Evolutionary conservation across 2,113 vertebrate genomes (phyloP).

Genomic region (Bufo gargarizans): DNA sequence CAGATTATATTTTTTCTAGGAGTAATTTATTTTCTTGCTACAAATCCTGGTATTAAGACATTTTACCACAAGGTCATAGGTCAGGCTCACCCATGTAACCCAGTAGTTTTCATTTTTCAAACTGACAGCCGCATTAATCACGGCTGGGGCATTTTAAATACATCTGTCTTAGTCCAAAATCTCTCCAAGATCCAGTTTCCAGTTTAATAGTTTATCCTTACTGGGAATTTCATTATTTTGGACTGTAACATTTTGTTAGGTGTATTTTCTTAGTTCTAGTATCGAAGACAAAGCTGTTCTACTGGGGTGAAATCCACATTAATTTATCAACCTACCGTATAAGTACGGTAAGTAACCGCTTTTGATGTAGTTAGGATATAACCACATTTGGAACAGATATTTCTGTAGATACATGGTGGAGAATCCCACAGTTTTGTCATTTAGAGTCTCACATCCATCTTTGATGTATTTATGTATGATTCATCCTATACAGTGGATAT

Average conservation of each 20-base stretch:
- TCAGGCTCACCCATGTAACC: constrained; percentile 42
- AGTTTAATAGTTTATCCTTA: not conserved
- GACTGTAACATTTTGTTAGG: no score
- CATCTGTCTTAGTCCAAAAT: constrained; percentile 36
- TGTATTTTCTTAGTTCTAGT: no score
- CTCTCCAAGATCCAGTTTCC: constrained; percentile 1
- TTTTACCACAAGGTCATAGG: constrained; percentile 46
- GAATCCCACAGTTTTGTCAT: no score
- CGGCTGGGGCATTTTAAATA: constrained; percentile 20
- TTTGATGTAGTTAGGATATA: no score
- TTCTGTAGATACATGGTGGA: no score
- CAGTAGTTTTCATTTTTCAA: constrained; percentile 43
- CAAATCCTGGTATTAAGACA: constrained; percentile 19
- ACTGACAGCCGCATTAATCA: constrained; percentile 54
- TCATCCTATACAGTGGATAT: no score
- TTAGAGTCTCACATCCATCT: no score
- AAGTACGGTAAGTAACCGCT: not conserved
- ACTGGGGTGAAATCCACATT: no score
- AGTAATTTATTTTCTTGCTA: constrained; percentile 24
- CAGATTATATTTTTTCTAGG: not conserved
- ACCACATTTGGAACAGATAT: no score
- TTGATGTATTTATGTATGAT: no score
- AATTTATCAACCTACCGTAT: not conserved
- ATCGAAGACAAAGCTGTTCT: no score
- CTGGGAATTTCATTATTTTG: constrained; percentile 6